Conservation (phyloP, 2,797 vertebrate genomes). For the Pipistrellus pygmaeus region DNA sequence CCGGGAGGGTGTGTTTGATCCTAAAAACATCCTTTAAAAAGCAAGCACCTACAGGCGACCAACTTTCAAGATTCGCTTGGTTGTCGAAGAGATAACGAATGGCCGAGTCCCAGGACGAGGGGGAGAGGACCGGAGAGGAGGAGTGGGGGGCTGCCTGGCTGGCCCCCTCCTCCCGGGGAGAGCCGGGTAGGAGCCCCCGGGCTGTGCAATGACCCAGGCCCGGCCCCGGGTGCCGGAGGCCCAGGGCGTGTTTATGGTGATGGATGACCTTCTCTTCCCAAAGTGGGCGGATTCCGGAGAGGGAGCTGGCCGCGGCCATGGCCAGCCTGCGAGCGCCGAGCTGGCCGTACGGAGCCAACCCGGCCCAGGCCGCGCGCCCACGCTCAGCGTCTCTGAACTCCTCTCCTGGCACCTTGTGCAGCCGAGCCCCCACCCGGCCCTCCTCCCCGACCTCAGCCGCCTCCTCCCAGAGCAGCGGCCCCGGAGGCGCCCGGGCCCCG, state of each 20-base stretch:
- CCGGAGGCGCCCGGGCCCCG: neutral
- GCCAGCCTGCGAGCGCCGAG: constrained; percentile 54
- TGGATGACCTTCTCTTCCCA: constrained; percentile 28
- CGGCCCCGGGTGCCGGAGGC: constrained; percentile 8
- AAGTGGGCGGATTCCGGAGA: neutral
- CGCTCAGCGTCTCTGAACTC: too few relatives aligned
- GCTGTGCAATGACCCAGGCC: constrained; percentile 44
- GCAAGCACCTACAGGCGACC: neutral
- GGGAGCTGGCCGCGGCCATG: neutral
- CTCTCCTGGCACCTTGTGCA: too few relatives aligned
- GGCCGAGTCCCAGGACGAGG: too few relatives aligned
- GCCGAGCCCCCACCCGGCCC: too few relatives aligned
- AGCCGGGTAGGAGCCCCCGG: constrained; percentile 3
- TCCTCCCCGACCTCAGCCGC: too few relatives aligned
- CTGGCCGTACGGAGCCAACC: too few relatives aligned
- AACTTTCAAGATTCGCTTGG: too few relatives aligned
- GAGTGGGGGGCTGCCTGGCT: too few relatives aligned
- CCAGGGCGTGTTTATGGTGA: constrained; percentile 42
- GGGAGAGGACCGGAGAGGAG: too few relatives aligned
- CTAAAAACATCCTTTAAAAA: constrained; percentile 53
- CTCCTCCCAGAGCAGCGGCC: too few relatives aligned
- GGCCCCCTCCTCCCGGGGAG: neutral
- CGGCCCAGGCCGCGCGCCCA: too few relatives aligned
- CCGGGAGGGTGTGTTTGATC: neutral
- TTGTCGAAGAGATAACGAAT: too few relatives aligned